Conservation (phyloP, 2,797 vertebrate species). For the Sebastes hubbsi region DNA sequence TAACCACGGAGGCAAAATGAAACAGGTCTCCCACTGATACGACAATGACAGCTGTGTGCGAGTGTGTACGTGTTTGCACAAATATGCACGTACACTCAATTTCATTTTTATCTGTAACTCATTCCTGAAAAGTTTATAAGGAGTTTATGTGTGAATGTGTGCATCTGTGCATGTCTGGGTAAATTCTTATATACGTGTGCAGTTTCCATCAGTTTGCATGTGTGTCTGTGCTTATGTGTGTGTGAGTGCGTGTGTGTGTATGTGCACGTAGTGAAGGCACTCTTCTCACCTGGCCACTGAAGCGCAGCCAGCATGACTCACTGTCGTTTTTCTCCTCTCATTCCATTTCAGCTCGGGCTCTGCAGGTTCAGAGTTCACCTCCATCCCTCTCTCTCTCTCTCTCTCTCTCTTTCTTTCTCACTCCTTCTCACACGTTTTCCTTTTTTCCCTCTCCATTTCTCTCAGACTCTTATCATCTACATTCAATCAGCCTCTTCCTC, state of each 20-base stretch:
- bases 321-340: conserved; percentile 50
- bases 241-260: neutral
- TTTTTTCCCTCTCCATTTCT: neutral
- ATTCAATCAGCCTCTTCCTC: conserved; percentile 29
- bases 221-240: neutral
- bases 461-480: conserved; percentile 6
- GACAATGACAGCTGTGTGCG: neutral
- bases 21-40: conserved; percentile 36
- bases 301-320: conserved; percentile 58
- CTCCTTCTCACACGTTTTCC: neutral
- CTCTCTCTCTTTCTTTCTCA: neutral
- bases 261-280: conserved; percentile 20
- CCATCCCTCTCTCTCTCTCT: conserved; percentile 7
- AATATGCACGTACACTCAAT: neutral
- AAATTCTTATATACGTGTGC: neutral
- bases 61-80: neutral
- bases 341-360: conserved; percentile 58
- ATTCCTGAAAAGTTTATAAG: neutral
- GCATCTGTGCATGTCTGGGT: neutral
- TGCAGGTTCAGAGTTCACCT: conserved; percentile 68
- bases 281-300: conserved; percentile 49
- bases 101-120: neutral
- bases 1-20: conserved; percentile 36
- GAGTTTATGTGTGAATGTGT: neutral
- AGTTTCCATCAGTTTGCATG: neutral